Percentiles rank a stretch among this genome's conserved stretches.
These are phyloP conservation scores for Trissolcus japonicus DNA, from an alignment of 2,888 invertebrate species.

Conservation along the genomic window DNA sequence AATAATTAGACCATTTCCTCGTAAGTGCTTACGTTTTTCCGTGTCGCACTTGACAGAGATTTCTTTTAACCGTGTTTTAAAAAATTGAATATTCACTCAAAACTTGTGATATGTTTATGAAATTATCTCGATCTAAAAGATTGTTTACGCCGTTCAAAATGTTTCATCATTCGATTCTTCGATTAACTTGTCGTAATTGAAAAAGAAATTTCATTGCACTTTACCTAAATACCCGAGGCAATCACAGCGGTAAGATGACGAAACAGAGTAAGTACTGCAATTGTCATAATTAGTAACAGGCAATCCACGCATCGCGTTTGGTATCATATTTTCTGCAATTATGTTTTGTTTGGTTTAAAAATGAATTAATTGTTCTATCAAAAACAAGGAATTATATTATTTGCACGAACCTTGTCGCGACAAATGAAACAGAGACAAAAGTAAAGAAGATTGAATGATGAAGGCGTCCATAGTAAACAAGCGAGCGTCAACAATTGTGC, in stretches of 20 bases:
- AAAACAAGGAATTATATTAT: not conserved
- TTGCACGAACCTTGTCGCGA: constrained; percentile 31
- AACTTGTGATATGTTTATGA: too few relatives aligned
- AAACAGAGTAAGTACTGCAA: constrained; percentile 37
- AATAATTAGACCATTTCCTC: too few relatives aligned
- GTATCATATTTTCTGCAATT: constrained; percentile 26
- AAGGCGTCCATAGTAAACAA: constrained; percentile 27
- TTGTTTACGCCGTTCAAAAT: not conserved
- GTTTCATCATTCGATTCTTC: constrained; percentile 31
- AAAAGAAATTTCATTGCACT: constrained; percentile 6
- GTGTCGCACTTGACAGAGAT: too few relatives aligned
- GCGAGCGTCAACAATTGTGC: not conserved
- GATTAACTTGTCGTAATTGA: constrained; percentile 12
- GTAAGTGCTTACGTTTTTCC: too few relatives aligned
- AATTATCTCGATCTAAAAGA: too few relatives aligned
- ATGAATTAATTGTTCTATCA: not conserved
- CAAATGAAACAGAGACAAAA: constrained; percentile 21
- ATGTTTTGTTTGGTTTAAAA: not conserved
- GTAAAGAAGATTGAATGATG: constrained; percentile 18
- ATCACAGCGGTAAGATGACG: constrained; percentile 26
- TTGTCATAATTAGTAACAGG: constrained; percentile 4
- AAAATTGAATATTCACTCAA: too few relatives aligned
- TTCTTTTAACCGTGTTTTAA: too few relatives aligned
- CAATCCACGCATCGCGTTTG: too few relatives aligned
- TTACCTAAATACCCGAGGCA: constrained; percentile 43